These are phyloP conservation scores for Odontocolon sp. DNA, from an alignment of 2,888 invertebrate species.

Conservation along the genomic window DNA sequence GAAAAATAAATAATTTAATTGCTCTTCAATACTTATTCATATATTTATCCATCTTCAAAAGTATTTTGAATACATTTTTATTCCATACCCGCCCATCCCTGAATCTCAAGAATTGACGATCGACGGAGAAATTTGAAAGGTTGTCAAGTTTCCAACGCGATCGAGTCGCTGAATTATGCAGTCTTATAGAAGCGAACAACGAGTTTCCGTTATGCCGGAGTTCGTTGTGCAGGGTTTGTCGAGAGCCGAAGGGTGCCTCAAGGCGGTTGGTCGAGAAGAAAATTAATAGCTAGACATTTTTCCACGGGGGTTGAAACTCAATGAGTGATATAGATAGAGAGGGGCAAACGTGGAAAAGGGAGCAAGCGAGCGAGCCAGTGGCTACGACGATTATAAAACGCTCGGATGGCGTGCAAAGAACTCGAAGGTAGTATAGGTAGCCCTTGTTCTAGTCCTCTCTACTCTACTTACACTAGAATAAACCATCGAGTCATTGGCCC, in stretches of 20 bases:
- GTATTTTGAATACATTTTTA: no score
- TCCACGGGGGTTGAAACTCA: constrained; percentile 59
- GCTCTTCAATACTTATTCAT: no score
- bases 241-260: constrained; percentile 59
- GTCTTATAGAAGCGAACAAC: constrained; percentile 38
- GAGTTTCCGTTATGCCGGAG: neutral
- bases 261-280: constrained; percentile 62
- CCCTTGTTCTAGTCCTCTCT: constrained; percentile 18
- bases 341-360: constrained; percentile 44
- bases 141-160: constrained; percentile 31
- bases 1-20: no score
- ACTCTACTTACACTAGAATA: no score
- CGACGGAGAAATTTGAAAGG: neutral
- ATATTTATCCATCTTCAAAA: no score
- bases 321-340: constrained; percentile 21
- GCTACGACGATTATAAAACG: constrained; percentile 74
- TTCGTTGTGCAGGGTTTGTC: constrained; percentile 9
- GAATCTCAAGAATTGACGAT: no score
- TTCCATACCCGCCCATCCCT: no score
- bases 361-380: constrained; percentile 43
- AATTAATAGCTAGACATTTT: constrained; percentile 74
- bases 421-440: constrained; percentile 38
- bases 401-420: constrained; percentile 73
- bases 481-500: no score
- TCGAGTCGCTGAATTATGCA: constrained; percentile 65